Percentiles rank a stretch among this genome's conserved stretches.
phyloP scores from a whole-genome alignment of 2,797 vertebrate genomes.

The Cyclura pinguis region DNA sequence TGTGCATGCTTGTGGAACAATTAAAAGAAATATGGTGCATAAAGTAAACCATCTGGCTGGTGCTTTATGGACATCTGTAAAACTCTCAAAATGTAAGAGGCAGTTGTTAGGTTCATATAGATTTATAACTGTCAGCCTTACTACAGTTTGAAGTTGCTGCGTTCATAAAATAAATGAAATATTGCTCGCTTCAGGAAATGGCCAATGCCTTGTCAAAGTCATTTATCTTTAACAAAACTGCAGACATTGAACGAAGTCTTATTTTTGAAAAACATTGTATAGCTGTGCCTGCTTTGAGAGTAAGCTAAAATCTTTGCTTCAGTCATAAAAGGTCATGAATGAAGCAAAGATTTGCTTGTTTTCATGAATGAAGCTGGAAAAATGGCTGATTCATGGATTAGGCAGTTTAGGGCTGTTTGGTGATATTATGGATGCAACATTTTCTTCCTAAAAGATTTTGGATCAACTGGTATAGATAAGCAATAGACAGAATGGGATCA shows the following conservation, averaged over 20 bases:
- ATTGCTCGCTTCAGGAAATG: constrained; percentile 2
- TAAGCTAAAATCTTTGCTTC: not conserved
- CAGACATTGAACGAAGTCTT: not conserved
- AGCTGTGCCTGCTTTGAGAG: not conserved
- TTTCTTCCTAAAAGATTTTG: not conserved
- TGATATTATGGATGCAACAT: not conserved
- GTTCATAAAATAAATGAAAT: not conserved
- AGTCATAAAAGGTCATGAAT: not conserved
- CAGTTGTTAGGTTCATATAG: constrained; percentile 4
- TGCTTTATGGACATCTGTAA: not conserved
- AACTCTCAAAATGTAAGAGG: constrained; percentile 1
- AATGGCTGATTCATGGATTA: not conserved
- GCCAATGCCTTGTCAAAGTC: not conserved
- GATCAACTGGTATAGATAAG: not conserved
- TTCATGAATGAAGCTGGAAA: not conserved
- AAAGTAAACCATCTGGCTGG: constrained; percentile 13
- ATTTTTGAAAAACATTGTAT: not conserved
- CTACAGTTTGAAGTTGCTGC: constrained; percentile 1
- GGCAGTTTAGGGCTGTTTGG: not conserved
- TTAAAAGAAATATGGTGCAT: not conserved
- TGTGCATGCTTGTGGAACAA: not conserved
- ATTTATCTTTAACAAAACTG: constrained; percentile 2
- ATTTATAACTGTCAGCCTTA: not conserved
- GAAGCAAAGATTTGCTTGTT: not conserved
- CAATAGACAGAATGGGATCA: not conserved